Conservation (phyloP, 2,113 vertebrate species). For the Crypturellus undulatus region DNA sequence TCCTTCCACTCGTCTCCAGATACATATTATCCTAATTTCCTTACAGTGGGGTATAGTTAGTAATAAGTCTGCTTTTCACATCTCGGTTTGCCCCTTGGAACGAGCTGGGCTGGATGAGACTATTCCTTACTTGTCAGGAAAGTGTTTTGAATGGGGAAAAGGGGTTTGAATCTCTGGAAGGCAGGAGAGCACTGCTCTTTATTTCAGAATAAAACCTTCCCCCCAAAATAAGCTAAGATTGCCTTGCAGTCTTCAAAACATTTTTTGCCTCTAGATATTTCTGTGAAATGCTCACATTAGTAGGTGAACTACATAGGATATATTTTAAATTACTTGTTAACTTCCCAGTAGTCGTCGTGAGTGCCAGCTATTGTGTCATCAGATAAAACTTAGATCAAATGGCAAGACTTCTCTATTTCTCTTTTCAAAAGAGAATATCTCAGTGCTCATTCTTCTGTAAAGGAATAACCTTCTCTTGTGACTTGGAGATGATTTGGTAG, state of each 20-base stretch:
- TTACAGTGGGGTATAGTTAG: not conserved
- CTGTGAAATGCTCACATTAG: not conserved
- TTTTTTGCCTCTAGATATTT: not conserved
- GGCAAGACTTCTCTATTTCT: constrained; percentile 17
- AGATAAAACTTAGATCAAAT: constrained; percentile 45
- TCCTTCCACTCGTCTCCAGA: not conserved
- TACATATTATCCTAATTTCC: rapidly evolving
- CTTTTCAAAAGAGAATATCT: constrained; percentile 26
- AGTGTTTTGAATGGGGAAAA: not conserved
- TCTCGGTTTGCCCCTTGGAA: not conserved
- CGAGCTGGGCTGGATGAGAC: not conserved
- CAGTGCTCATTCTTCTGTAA: constrained; percentile 17
- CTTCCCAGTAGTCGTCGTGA: constrained; percentile 13
- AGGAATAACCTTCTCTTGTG: constrained; percentile 10
- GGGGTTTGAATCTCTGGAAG: not conserved
- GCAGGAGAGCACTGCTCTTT: not conserved
- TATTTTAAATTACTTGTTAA: constrained; percentile 65
- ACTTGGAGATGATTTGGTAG: not conserved
- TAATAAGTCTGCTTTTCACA: not conserved
- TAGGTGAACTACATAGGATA: not conserved
- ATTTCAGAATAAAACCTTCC: not conserved
- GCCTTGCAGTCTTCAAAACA: not conserved
- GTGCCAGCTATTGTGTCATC: not conserved
- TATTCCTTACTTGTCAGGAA: not conserved
- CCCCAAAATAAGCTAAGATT: not conserved